Percentiles rank a stretch among this genome's conserved stretches.
phyloP scores from a whole-genome alignment of 1,140 invertebrate species.

The Archivesica marissinica region DNA sequence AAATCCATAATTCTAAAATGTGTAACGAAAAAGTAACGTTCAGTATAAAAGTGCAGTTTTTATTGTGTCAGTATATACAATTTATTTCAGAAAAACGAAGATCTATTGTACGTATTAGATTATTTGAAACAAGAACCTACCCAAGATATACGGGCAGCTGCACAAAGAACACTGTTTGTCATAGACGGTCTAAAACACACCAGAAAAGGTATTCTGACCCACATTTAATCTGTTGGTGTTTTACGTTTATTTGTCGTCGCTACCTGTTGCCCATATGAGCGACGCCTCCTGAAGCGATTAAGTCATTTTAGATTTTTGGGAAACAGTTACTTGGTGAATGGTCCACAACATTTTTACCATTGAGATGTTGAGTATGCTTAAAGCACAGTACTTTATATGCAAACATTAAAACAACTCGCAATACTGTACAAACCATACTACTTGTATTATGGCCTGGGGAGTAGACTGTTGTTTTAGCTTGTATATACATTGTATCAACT shows the following conservation, averaged over 20 bases:
- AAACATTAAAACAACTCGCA: neutral
- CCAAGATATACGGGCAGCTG: neutral
- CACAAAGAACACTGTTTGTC: neutral
- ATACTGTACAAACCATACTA: neutral
- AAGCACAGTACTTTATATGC: neutral
- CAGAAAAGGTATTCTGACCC: slow-evolving; percentile 6
- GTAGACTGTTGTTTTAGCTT: too few relatives aligned
- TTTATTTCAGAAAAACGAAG: slow-evolving; percentile 20
- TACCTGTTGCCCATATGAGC: too few relatives aligned
- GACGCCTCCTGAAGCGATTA: too few relatives aligned
- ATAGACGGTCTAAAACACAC: neutral
- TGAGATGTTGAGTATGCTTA: neutral
- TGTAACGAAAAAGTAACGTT: too few relatives aligned
- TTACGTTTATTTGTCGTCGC: too few relatives aligned
- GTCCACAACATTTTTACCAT: neutral
- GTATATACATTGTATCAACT: too few relatives aligned
- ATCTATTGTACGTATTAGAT: neutral
- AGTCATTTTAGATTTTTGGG: too few relatives aligned
- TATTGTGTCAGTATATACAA: too few relatives aligned
- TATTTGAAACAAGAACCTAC: neutral
- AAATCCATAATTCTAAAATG: too few relatives aligned
- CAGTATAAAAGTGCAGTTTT: too few relatives aligned
- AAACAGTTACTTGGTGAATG: neutral
- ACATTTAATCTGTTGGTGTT: neutral
- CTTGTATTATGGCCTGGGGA: neutral